Percentiles rank a stretch among this genome's conserved stretches.
Conservation (phyloP, 1,140 invertebrate genomes). For the Dreissena polymorpha region DNA sequence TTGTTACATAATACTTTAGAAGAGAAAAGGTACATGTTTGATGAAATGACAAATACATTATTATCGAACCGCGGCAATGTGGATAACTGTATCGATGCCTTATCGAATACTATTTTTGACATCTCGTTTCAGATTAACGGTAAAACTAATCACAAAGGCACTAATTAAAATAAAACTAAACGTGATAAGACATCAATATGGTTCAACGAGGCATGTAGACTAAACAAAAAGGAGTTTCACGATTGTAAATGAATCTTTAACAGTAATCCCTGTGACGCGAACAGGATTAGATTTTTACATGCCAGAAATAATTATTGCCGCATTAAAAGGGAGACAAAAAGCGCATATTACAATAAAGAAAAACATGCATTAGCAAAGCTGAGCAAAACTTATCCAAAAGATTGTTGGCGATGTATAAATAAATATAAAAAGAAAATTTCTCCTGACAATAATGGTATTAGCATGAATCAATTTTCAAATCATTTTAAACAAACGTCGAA, state of each 20-base stretch:
- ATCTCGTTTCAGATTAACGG: slow-evolving; percentile 23
- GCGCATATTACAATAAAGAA: slow-evolving; percentile 16
- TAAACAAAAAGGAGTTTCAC: neutral
- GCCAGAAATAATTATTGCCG: neutral
- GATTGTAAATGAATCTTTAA: neutral
- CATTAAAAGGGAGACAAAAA: neutral
- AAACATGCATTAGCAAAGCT: neutral
- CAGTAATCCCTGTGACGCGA: neutral
- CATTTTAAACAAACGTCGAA: slow-evolving; percentile 4
- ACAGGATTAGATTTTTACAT: no score
- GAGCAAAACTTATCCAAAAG: neutral
- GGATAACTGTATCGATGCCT: no score
- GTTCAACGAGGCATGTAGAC: slow-evolving; percentile 1
- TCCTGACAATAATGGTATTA: neutral
- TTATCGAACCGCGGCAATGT: no score
- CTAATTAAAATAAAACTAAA: neutral
- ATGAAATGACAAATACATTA: no score
- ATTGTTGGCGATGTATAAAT: slow-evolving; percentile 23
- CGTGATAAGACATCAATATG: neutral
- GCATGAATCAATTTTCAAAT: neutral
- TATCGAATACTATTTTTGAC: no score
- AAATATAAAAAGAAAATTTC: slow-evolving; percentile 4
- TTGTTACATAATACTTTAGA: no score
- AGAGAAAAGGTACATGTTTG: no score
- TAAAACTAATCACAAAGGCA: neutral